Conservation (phyloP, 2,797 vertebrate genomes). For the Dendrocincla tyrannina region DNA sequence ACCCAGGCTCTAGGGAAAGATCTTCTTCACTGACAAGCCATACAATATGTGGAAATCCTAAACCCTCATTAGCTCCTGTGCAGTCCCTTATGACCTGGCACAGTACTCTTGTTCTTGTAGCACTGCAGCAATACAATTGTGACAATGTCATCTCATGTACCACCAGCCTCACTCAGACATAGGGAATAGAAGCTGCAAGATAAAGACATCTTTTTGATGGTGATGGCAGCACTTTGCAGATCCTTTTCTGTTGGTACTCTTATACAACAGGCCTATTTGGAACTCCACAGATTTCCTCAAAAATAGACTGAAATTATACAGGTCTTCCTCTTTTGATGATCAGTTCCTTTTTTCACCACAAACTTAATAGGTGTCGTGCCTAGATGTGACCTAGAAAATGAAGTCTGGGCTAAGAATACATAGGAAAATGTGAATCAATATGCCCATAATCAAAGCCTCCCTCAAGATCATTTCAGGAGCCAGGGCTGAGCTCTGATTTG, state of each 20-base stretch:
- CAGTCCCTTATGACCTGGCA: neutral
- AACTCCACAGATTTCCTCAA: neutral
- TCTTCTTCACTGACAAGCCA: neutral
- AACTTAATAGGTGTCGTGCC: neutral
- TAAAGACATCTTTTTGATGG: neutral
- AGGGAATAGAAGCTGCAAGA: neutral
- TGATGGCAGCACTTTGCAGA: rapidly evolving
- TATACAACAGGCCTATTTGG: neutral
- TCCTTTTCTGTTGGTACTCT: neutral
- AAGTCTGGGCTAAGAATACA: neutral
- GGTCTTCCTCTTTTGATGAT: neutral
- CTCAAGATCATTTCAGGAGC: neutral
- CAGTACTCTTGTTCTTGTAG: neutral
- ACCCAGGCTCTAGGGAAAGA: neutral
- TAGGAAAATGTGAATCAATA: neutral
- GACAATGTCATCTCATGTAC: neutral
- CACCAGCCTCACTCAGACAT: neutral
- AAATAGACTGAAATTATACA: neutral
- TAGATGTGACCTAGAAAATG: neutral
- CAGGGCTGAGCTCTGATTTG: neutral
- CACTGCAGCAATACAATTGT: neutral
- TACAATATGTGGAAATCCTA: neutral
- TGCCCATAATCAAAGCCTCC: neutral
- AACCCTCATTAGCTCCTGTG: neutral
- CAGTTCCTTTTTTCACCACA: neutral